Evolutionary conservation across 2,888 invertebrate genomes (phyloP).

Genomic region (Zygaena filipendulae): DNA sequence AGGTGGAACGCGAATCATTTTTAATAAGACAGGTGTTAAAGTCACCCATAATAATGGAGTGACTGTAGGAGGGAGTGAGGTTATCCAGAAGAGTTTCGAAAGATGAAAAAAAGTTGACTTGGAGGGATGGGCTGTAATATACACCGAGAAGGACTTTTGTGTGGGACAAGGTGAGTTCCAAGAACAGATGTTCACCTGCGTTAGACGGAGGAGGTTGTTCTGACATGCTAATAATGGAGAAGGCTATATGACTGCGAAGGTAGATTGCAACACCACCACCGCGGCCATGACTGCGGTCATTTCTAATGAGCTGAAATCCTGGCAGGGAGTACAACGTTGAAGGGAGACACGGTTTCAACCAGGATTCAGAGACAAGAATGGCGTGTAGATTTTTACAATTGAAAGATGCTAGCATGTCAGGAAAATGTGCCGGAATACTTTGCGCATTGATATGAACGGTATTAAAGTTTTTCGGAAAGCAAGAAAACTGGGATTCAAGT

Average conservation of each 20-base stretch:
- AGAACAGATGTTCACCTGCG: constrained; percentile 6
- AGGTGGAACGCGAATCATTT: no score
- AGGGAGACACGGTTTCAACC: constrained; percentile 2
- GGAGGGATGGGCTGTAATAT: no score
- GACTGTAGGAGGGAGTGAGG: no score
- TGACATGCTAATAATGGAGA: constrained; percentile 4
- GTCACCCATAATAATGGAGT: no score
- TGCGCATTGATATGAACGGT: no score
- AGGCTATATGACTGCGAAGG: not conserved
- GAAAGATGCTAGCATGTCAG: not conserved
- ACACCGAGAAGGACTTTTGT: constrained; percentile 3
- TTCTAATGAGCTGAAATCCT: not conserved
- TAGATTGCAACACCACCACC: not conserved
- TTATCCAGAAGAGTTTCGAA: constrained; percentile 4
- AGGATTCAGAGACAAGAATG: not conserved
- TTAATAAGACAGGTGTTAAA: no score
- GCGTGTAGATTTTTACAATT: not conserved
- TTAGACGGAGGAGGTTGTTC: not conserved
- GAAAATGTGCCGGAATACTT: no score
- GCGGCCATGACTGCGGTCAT: not conserved
- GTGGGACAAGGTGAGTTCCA: constrained; percentile 4
- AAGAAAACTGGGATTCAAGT: no score
- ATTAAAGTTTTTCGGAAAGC: no score
- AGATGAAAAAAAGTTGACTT: constrained; percentile 5
- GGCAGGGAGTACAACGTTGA: constrained; percentile 1